A percentile compares a stretch with the other conserved stretches of the same genome.
Conservation (phyloP, 1,140 invertebrate genomes). For the Galleria mellonella region DNA sequence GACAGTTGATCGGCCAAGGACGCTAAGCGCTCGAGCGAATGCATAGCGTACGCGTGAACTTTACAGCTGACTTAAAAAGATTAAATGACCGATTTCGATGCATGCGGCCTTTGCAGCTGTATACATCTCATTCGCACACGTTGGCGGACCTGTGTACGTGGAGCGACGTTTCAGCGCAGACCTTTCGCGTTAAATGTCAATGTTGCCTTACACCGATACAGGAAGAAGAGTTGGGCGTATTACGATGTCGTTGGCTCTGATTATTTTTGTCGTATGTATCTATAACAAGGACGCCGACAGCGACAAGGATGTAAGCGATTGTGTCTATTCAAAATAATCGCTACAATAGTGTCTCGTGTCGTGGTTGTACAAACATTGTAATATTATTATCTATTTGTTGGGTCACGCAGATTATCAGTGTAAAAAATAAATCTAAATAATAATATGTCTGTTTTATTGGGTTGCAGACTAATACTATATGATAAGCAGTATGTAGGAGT, state of each 20-base stretch:
- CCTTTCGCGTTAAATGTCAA: conserved; percentile 49
- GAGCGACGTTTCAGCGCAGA: background rate
- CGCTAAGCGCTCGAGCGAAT: conserved; percentile 31
- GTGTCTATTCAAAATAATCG: conserved; percentile 1
- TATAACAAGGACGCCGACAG: conserved; percentile 40
- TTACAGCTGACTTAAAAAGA: conserved; percentile 14
- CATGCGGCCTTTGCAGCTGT: conserved; percentile 30
- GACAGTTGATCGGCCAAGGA: conserved; percentile 47
- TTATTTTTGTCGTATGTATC: conserved; percentile 20
- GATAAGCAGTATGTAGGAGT: too few relatives aligned
- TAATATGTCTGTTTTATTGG: too few relatives aligned
- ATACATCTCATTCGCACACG: conserved; percentile 13
- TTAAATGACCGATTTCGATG: conserved; percentile 25
- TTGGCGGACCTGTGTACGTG: conserved; percentile 13
- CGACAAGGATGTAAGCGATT: conserved; percentile 21
- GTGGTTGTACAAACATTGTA: too few relatives aligned
- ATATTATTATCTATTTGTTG: too few relatives aligned
- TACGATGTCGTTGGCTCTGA: conserved; percentile 21
- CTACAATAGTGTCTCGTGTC: too few relatives aligned
- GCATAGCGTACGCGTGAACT: conserved; percentile 30
- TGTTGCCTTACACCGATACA: conserved; percentile 43
- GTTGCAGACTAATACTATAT: too few relatives aligned
- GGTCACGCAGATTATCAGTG: too few relatives aligned
- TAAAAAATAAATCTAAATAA: too few relatives aligned
- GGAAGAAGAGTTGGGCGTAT: conserved; percentile 47